Evolutionary conservation across 2,113 vertebrate species (phyloP), one percentile per base, ranked within the genome.

Genomic region (Scolopax mira): DNA sequence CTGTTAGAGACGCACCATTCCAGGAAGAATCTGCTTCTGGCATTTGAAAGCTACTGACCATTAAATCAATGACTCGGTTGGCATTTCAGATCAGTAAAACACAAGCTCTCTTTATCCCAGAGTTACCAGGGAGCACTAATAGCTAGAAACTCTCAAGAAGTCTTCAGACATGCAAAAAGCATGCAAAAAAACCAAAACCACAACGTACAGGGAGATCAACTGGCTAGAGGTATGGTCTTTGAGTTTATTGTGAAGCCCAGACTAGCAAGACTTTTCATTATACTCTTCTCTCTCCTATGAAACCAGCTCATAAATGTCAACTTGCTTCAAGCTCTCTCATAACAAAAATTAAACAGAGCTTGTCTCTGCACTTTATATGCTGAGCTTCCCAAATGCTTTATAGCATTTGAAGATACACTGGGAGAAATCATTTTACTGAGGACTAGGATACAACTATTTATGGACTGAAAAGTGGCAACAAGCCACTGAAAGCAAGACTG

Each of bases 221-320:
- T 61, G 23, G 52, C 42, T 73, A 83, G 33, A 89, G 79, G 66
- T 46, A 72, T 30, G 16, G 31, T 61, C 54, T 84, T 21, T 84
- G 18, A 92, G 25, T 48, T 78, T 74, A 86, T 28, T 17, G 30
- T 46, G 18, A 92, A 85, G 70, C 52, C 92, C 88, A 84, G 73
- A 49, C 69, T 61, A 90, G 69, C 61, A 67, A 79, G 65, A 81
- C 31, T 74, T 75, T 88, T 95, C 61, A 55, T 81, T 88, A 86
- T 37, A 39, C 35, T 74, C 28, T 83, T 67, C 71, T 65, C 28
- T 73, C 35, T 91, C 62, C 71, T 78, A 80, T 33, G 55, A 92
- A 88, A 93, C 61, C 72, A 92, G 64, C 71, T 91, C 79, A 60
- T 93, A 95, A 96, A 95, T 28, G 72, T 83, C 91, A 95, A 64